A percentile compares a stretch with the other conserved stretches of the same genome.
phyloP scores from a whole-genome alignment of 2,113 vertebrate species.

The Philantomba maxwellii region DNA sequence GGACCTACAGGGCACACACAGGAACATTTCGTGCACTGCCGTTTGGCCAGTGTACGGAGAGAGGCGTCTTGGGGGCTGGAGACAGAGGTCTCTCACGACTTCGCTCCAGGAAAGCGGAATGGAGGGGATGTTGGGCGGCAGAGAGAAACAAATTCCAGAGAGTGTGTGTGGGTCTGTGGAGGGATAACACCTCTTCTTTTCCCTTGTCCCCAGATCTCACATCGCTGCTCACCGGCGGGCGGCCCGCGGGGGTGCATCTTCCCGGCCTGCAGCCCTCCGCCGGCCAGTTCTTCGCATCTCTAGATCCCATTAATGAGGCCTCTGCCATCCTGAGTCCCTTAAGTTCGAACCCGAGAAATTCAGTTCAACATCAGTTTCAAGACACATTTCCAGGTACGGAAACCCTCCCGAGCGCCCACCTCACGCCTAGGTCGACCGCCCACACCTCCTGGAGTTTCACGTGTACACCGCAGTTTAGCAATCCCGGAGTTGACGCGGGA shows the following conservation, averaged over 20 bases:
- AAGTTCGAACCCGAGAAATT: slow-evolving; percentile 89
- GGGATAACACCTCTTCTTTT: slow-evolving; percentile 75
- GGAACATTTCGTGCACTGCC: fast-evolving
- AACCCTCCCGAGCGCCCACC: not conserved
- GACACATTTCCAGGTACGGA: slow-evolving; percentile 98
- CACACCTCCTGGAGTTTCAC: not conserved
- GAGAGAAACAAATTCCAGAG: not conserved
- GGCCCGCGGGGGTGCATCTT: slow-evolving; percentile 90
- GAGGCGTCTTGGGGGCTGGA: not conserved
- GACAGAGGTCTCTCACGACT: not conserved
- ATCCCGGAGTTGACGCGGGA: not conserved
- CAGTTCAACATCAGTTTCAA: slow-evolving; percentile 99
- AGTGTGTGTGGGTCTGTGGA: not conserved
- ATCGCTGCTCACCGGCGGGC: slow-evolving; percentile 91
- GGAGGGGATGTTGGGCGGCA: not conserved
- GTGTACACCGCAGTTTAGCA: fast-evolving
- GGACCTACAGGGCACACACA: not conserved
- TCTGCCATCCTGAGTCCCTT: slow-evolving; percentile 93
- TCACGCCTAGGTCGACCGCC: fast-evolving
- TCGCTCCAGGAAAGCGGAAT: not conserved
- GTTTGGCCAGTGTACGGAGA: not conserved
- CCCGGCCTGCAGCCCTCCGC: slow-evolving; percentile 87
- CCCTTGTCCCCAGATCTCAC: slow-evolving; percentile 91
- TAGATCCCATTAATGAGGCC: slow-evolving; percentile 94
- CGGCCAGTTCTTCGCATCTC: slow-evolving; percentile 94